Conservation (phyloP, 2,113 vertebrate genomes). For the Phoenicopterus ruber region DNA sequence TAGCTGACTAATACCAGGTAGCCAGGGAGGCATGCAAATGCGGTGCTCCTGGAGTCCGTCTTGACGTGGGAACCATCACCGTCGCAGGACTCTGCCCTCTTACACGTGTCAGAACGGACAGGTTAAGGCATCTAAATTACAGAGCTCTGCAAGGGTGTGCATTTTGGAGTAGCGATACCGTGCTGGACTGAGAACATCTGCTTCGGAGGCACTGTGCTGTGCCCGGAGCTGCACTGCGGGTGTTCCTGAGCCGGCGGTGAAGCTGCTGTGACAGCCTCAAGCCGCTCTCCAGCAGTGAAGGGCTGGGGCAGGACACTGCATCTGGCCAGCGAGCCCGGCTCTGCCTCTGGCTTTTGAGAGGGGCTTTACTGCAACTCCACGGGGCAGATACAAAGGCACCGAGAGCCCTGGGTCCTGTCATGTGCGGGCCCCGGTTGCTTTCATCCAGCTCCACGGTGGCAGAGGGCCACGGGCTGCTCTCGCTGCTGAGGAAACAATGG, state of each 20-base stretch:
- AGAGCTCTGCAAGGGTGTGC: not conserved
- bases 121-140: not conserved
- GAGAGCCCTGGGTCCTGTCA: not conserved
- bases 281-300: accelerated
- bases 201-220: accelerated
- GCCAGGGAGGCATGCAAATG: accelerated
- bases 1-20: accelerated
- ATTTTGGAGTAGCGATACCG: not conserved
- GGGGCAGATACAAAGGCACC: not conserved
- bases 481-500: not conserved
- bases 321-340: accelerated
- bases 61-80: accelerated
- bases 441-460: not conserved
- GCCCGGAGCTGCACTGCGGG: not conserved
- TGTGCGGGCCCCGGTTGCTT: not conserved
- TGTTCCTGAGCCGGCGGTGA: accelerated
- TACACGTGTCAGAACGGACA: accelerated
- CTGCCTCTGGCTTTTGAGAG: not conserved
- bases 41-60: not conserved
- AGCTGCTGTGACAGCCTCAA: not conserved
- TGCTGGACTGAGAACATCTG: accelerated
- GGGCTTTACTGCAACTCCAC: accelerated
- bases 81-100: not conserved
- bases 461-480: not conserved
- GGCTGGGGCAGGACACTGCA: not conserved